Conservation (phyloP, 2,113 vertebrate genomes). For the Percina caprodes region DNA sequence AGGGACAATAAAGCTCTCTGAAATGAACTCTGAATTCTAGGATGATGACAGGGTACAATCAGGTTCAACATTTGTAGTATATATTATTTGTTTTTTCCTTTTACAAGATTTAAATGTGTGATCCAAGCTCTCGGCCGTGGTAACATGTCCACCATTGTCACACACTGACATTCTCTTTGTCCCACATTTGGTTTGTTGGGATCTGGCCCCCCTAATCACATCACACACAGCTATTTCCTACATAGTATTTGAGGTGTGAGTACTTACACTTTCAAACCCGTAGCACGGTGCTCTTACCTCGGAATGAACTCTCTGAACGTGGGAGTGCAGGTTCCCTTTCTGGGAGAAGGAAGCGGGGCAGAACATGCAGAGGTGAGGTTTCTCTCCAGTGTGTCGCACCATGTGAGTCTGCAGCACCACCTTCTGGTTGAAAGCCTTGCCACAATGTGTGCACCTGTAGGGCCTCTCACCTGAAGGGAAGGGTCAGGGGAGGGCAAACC, state of each 20-base stretch:
- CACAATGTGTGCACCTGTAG: constrained; percentile 92
- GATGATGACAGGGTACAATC: no score
- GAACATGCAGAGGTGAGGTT: constrained; percentile 95
- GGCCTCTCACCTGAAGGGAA: constrained; percentile 90
- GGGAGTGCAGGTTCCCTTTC: constrained; percentile 98
- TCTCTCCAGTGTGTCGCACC: constrained; percentile 97
- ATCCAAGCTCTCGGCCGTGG: no score
- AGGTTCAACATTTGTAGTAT: no score
- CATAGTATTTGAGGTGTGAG: not conserved
- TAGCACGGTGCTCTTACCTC: constrained; percentile 85
- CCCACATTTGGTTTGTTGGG: no score
- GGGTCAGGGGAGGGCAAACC: not conserved
- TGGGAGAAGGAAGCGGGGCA: constrained; percentile 98
- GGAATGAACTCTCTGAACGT: constrained; percentile 96
- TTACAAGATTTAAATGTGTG: no score
- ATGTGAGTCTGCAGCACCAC: constrained; percentile 98
- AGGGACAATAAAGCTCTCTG: no score
- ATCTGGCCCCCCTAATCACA: not conserved
- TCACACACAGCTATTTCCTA: not conserved
- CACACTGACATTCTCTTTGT: no score
- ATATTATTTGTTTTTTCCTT: no score
- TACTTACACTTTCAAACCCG: not conserved
- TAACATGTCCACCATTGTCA: no score
- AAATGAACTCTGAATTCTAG: no score
- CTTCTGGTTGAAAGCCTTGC: constrained; percentile 99